Evolutionary conservation across 2,797 vertebrate species (phyloP).

Genomic region (Cossypha niveicapilla): DNA sequence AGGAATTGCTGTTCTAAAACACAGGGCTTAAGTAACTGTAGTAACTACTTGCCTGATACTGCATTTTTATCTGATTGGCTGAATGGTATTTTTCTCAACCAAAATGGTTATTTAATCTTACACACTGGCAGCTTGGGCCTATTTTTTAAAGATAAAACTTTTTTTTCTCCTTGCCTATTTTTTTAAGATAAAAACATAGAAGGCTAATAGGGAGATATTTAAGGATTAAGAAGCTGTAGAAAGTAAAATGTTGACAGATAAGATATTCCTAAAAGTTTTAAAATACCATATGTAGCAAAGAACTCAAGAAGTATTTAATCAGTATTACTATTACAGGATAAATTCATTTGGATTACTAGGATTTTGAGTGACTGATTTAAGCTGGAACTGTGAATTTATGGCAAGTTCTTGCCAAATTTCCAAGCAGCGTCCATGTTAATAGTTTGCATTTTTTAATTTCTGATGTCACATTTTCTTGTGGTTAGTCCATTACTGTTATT

Average conservation of each 20-base stretch:
- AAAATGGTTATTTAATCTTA: not conserved
- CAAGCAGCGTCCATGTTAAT: not conserved
- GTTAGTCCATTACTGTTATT: not conserved
- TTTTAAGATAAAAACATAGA: not conserved
- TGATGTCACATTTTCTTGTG: not conserved
- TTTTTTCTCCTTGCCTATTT: not conserved
- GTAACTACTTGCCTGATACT: not conserved
- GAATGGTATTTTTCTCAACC: not conserved
- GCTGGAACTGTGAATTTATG: not conserved
- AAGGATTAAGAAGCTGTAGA: not conserved
- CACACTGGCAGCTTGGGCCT: not conserved
- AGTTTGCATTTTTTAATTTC: not conserved
- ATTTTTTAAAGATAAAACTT: not conserved
- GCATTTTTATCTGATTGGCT: not conserved
- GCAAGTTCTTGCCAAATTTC: not conserved
- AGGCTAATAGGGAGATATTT: not conserved
- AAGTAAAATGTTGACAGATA: not conserved
- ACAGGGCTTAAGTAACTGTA: not conserved
- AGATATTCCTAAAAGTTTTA: not conserved
- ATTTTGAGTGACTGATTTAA: not conserved
- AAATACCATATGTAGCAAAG: not conserved
- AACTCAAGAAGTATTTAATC: not conserved
- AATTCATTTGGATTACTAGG: not conserved
- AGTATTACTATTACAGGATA: not conserved
- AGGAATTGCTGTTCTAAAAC: not conserved